These are phyloP conservation scores for Apolygus lucorum DNA, from an alignment of 1,140 invertebrate genomes.

Conservation along the genomic window DNA sequence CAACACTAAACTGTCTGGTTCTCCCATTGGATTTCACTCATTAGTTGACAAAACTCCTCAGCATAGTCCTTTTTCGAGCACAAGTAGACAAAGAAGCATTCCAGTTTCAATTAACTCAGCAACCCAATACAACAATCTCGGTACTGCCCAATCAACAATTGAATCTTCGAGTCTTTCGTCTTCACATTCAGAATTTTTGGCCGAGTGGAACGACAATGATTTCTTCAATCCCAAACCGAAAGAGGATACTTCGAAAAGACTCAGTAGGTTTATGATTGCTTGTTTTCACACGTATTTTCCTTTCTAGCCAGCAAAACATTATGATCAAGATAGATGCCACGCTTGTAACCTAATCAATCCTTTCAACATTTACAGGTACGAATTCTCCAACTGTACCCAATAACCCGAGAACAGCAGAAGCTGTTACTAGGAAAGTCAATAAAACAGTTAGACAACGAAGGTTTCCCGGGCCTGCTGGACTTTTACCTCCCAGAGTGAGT, in stretches of 20 bases:
- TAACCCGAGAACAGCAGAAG: background rate
- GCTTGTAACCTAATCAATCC: background rate
- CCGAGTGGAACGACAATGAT: background rate
- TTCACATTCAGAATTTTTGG: background rate
- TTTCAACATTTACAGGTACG: background rate
- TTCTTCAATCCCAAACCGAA: background rate
- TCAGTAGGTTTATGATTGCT: background rate
- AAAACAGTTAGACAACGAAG: constrained; percentile 30
- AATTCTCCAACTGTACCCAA: background rate
- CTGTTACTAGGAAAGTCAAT: background rate
- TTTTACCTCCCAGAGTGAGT: constrained; percentile 34
- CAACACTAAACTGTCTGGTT: too few relatives aligned
- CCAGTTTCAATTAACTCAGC: too few relatives aligned
- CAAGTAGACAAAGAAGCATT: too few relatives aligned
- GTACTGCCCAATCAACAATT: too few relatives aligned
- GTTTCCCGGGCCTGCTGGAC: constrained; percentile 35
- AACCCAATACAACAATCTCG: too few relatives aligned
- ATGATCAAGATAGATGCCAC: background rate
- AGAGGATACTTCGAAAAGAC: background rate
- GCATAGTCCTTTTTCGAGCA: too few relatives aligned
- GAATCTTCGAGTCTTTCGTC: too few relatives aligned
- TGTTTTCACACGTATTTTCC: background rate
- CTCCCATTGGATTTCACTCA: too few relatives aligned
- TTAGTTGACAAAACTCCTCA: too few relatives aligned
- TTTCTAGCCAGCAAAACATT: background rate